These are phyloP conservation scores for Cecidostiba fungosa DNA, from an alignment of 2,888 invertebrate genomes.

Conservation along the genomic window DNA sequence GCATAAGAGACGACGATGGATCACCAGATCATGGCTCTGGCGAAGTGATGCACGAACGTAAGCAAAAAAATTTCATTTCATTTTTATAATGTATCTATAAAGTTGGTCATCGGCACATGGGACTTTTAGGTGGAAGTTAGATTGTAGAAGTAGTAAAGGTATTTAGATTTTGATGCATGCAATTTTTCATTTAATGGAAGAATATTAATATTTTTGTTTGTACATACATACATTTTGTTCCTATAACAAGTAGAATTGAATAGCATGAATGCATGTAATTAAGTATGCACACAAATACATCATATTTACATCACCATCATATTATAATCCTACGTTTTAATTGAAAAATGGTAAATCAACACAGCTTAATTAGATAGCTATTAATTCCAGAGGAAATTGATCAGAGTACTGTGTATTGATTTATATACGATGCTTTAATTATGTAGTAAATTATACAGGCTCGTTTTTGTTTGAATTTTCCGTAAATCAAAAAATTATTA, in stretches of 20 bases:
- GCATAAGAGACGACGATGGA: slow-evolving; percentile 67
- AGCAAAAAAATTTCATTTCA: slow-evolving; percentile 21
- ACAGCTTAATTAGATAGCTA: too few relatives aligned
- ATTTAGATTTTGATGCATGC: slow-evolving; percentile 39
- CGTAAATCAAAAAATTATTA: too few relatives aligned
- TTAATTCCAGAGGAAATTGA: too few relatives aligned
- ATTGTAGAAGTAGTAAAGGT: slow-evolving; percentile 43
- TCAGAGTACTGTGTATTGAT: too few relatives aligned
- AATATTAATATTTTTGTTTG: not conserved
- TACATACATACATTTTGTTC: not conserved
- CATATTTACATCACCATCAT: too few relatives aligned
- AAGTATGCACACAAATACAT: not conserved
- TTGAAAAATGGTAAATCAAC: too few relatives aligned
- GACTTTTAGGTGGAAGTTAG: slow-evolving; percentile 31
- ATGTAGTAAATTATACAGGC: too few relatives aligned
- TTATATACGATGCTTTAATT: too few relatives aligned
- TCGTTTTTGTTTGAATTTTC: too few relatives aligned
- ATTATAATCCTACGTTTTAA: too few relatives aligned
- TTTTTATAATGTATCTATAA: not conserved
- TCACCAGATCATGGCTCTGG: slow-evolving; percentile 58
- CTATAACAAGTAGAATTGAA: slow-evolving; percentile 5
- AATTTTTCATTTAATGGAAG: not conserved
- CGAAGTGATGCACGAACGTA: slow-evolving; percentile 53
- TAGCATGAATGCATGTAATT: slow-evolving; percentile 34
- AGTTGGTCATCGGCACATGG: slow-evolving; percentile 18